These are phyloP conservation scores for Meleagris gallopavo DNA, from an alignment of 2,113 vertebrate genomes.

Conservation along the genomic window DNA sequence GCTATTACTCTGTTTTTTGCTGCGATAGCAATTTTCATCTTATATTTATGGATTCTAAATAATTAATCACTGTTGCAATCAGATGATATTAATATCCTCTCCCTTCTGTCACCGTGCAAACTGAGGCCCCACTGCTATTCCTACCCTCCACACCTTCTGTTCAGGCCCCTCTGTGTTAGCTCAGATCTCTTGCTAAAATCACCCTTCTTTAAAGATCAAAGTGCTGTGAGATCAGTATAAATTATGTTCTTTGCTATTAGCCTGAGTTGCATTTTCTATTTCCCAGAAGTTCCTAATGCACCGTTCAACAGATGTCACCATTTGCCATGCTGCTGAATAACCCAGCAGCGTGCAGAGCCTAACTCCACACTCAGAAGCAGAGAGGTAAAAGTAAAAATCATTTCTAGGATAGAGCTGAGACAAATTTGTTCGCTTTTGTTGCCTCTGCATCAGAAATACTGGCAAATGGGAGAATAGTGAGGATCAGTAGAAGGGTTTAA, in stretches of 20 bases:
- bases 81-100: neutral
- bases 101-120: neutral
- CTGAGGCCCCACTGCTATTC: neutral
- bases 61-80: neutral
- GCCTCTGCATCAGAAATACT: neutral
- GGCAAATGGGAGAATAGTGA: neutral
- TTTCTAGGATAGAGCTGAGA: neutral
- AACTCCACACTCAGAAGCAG: neutral
- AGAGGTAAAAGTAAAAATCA: neutral
- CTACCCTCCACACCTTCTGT: neutral
- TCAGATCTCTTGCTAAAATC: conserved; percentile 20
- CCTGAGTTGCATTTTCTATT: conserved; percentile 18
- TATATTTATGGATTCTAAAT: neutral
- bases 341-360: neutral
- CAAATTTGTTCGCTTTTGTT: neutral
- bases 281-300: conserved; percentile 6
- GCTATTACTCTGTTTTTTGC: neutral
- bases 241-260: conserved; percentile 54
- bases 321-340: neutral
- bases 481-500: neutral
- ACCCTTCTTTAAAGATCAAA: conserved; percentile 32
- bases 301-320: neutral
- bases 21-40: neutral
- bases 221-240: conserved; percentile 38
- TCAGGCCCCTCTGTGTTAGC: neutral